Evolutionary conservation across 1,140 invertebrate genomes (phyloP).

Genomic region (Bombus difficillimus): DNA sequence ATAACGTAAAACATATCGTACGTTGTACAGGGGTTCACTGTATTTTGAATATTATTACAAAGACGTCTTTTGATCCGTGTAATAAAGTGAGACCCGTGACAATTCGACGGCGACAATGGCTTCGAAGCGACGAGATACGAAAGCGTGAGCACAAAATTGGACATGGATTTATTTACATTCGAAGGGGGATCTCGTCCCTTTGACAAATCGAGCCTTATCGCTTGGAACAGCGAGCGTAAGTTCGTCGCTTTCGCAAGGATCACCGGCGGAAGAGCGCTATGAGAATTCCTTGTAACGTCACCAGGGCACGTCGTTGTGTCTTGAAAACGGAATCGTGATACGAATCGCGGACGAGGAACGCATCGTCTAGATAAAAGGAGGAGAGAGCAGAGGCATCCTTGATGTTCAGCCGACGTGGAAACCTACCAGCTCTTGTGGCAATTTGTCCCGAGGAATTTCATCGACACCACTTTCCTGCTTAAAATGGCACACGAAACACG

Average conservation of each 20-base stretch:
- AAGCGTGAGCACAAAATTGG: slow-evolving; percentile 32
- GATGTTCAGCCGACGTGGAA: slow-evolving; percentile 32
- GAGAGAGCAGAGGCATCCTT: slow-evolving; percentile 21
- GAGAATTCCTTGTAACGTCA: slow-evolving; percentile 61
- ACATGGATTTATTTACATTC: slow-evolving; percentile 60
- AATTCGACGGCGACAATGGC: not conserved
- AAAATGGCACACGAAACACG: slow-evolving; percentile 22
- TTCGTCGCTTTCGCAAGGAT: slow-evolving; percentile 25
- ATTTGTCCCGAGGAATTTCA: slow-evolving; percentile 40
- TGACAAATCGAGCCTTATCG: slow-evolving; percentile 59
- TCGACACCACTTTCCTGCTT: slow-evolving; percentile 25
- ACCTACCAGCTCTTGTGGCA: slow-evolving; percentile 19
- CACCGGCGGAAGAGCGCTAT: slow-evolving; percentile 20
- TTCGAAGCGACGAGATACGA: slow-evolving; percentile 15
- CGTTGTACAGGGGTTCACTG: not conserved
- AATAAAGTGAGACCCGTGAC: slow-evolving; percentile 34
- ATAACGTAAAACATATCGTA: not conserved
- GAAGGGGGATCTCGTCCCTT: slow-evolving; percentile 32
- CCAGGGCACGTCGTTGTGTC: slow-evolving; percentile 25
- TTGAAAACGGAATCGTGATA: slow-evolving; percentile 55
- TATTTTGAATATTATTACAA: not conserved
- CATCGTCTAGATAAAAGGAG: slow-evolving; percentile 6
- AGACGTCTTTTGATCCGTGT: not conserved
- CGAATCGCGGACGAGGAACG: slow-evolving; percentile 43
- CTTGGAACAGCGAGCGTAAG: slow-evolving; percentile 20